Evolutionary conservation across 2,113 vertebrate species (phyloP), one percentile per base, ranked within the genome.

Genomic region (Clinocottus analis): DNA sequence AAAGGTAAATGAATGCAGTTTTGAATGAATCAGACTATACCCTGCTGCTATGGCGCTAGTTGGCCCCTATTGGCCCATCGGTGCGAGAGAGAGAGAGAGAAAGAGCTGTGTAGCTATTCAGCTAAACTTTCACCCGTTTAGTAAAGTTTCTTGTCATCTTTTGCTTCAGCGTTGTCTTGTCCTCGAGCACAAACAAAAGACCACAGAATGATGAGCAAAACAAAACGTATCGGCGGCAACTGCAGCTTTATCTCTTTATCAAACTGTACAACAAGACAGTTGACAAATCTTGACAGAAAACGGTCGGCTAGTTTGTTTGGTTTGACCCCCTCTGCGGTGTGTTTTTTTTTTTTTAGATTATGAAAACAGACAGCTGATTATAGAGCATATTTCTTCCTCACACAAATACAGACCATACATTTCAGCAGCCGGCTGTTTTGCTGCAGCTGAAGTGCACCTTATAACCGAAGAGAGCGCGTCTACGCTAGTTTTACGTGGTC

Each of bases 361-460:
- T 31, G 3, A 33, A 62, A 63, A 23, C 67, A 71, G 67, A 35
- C 16, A 25, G 35, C 67, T 78, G 12, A 35, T 27, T 35, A 25
- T 13, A 27, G 23, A 55, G 33, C 27, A 64, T 35, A n/a, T 79
- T 49, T 58, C 61, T 19, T n/a, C 11, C 16, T 9, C 17, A 35
- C 21, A 33, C 17, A 64, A 29, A 64, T 27, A 17, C 31, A n/a
- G 11, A 56, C n/a, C 61, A 31, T 25, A 13, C 47, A 31, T 63
- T 29, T 29, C 14, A 39, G 58, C 41, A 25, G 16, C 25, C 7
- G 1, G 4, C 1, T 7, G 33, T 35, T 35, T 35, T 25, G 39
- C 5, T 51, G 39, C 14, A 7, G 37, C 47, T 64, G 10, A 64
- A 47, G 21, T 64, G 59, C 7, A 55, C 17, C 23, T 63, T 13